Conservation (phyloP, 2,113 vertebrate genomes). For the Neoarius graeffei region DNA sequence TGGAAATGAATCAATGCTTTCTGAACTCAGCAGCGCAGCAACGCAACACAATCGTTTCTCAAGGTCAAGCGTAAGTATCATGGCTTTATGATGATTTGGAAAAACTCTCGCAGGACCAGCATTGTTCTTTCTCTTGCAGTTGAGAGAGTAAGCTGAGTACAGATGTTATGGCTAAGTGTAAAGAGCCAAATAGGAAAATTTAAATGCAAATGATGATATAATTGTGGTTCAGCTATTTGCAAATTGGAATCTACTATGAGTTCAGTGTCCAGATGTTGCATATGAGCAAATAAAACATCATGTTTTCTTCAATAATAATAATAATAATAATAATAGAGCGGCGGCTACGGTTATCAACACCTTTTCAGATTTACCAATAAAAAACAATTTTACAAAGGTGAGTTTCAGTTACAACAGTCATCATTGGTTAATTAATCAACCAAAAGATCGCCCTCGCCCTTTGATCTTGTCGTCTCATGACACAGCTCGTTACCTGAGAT, state of each 20-base stretch:
- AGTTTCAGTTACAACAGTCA: no score
- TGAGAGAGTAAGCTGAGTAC: not conserved
- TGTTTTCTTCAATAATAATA: not conserved
- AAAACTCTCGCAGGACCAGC: not conserved
- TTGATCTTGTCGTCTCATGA: no score
- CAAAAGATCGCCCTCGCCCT: no score
- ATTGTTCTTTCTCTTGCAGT: not conserved
- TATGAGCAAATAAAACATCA: not conserved
- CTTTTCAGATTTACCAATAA: no score
- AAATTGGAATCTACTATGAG: not conserved
- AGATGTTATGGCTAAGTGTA: not conserved
- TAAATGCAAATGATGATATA: not conserved
- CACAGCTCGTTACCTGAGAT: no score
- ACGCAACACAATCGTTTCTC: not conserved
- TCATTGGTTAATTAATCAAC: no score
- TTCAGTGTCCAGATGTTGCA: not conserved
- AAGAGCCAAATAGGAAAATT: not conserved
- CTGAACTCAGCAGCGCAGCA: not conserved
- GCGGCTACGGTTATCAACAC: no score
- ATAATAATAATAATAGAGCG: not conserved
- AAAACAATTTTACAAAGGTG: no score
- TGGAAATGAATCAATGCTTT: not conserved
- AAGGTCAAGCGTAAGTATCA: not conserved
- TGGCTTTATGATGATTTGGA: not conserved
- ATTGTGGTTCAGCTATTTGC: not conserved